Evolutionary conservation across 2,888 invertebrate genomes (phyloP).

Genomic region (Epirrita christyi): DNA sequence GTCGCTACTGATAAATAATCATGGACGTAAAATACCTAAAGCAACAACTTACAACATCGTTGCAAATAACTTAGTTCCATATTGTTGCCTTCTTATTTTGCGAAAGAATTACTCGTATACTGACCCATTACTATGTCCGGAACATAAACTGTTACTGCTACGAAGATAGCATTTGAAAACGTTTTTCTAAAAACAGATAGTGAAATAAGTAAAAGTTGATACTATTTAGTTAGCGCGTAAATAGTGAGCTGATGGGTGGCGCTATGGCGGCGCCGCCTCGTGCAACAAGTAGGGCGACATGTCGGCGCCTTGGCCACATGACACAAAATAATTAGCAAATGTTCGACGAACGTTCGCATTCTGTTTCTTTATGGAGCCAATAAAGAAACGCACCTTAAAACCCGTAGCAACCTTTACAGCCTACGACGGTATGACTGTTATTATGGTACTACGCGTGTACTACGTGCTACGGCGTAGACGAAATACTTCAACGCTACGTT

Average conservation of each 20-base stretch:
- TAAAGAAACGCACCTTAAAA: slow-evolving; percentile 36
- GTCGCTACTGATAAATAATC: too few species aligned
- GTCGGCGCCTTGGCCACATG: slow-evolving; percentile 59
- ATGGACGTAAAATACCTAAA: too few species aligned
- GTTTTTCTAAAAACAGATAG: slow-evolving; percentile 39
- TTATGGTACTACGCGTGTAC: slow-evolving; percentile 48
- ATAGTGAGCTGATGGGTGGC: slow-evolving; percentile 52
- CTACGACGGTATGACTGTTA: slow-evolving; percentile 12
- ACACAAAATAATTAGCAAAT: slow-evolving; percentile 39
- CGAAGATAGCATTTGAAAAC: background rate
- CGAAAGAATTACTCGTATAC: background rate
- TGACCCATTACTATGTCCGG: background rate
- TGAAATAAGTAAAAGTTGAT: slow-evolving; percentile 52
- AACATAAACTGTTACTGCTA: background rate
- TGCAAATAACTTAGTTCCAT: background rate
- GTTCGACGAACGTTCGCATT: slow-evolving; percentile 32
- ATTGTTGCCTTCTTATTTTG: background rate
- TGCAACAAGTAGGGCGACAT: slow-evolving; percentile 78
- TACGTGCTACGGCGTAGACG: slow-evolving; percentile 44
- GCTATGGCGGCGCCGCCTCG: slow-evolving; percentile 46
- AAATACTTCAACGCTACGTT: slow-evolving; percentile 2
- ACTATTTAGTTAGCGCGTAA: slow-evolving; percentile 61
- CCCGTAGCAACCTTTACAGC: slow-evolving; percentile 18
- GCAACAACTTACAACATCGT: too few species aligned
- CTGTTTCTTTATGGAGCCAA: slow-evolving; percentile 33